phyloP scores from a whole-genome alignment of 2,888 invertebrate species.

The Epinotia demarniana region DNA sequence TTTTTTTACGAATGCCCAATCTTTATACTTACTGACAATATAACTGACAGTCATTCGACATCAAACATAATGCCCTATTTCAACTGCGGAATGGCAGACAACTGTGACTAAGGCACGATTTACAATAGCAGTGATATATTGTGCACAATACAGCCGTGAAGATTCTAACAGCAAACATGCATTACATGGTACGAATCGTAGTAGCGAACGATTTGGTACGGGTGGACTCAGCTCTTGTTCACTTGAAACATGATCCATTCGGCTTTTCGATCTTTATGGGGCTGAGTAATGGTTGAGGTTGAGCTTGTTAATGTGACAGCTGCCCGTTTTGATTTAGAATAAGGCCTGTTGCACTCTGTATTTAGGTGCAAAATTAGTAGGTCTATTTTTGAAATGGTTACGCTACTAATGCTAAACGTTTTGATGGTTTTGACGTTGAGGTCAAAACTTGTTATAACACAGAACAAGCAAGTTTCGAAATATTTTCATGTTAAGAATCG shows the following conservation, averaged over 20 bases:
- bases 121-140: conserved; percentile 76
- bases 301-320: background rate
- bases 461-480: too few species aligned
- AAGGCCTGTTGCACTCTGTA: background rate
- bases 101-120: conserved; percentile 69
- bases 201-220: conserved; percentile 72
- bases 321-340: background rate
- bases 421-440: background rate
- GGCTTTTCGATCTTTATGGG: conserved; percentile 13
- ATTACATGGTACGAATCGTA: conserved; percentile 75
- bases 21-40: background rate
- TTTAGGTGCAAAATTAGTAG: background rate
- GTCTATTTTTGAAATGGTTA: background rate
- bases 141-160: conserved; percentile 80
- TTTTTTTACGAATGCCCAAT: background rate
- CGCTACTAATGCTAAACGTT: background rate
- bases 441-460: too few species aligned
- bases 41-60: conserved; percentile 5
- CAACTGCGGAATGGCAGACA: conserved; percentile 68
- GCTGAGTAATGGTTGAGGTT: conserved; percentile 15
- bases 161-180: conserved; percentile 78
- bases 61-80: conserved; percentile 10
- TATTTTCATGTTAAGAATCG: too few species aligned
- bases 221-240: conserved; percentile 53
- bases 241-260: conserved; percentile 14